Percentiles rank a stretch among this genome's conserved stretches.
These are phyloP conservation scores for Propsilocerus akamusi DNA, from an alignment of 1,140 invertebrate genomes.

Conservation along the genomic window DNA sequence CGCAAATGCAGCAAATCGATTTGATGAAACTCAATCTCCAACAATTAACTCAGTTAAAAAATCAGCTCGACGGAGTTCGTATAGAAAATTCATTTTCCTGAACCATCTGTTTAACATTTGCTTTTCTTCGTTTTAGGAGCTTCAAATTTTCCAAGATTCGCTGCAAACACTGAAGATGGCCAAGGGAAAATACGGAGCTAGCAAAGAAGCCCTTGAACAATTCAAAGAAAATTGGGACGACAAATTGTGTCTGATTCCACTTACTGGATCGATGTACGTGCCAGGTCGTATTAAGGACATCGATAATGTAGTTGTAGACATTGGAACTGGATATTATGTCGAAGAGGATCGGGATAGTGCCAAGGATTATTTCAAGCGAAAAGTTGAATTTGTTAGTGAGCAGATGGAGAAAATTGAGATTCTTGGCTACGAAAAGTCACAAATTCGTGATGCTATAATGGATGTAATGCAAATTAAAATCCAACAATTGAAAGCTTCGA, in stretches of 20 bases:
- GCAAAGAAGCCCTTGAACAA: slow-evolving; percentile 66
- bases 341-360: slow-evolving; percentile 67
- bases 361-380: slow-evolving; percentile 82
- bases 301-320: slow-evolving; percentile 73
- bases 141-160: slow-evolving; percentile 72
- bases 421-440: slow-evolving; percentile 68
- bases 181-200: slow-evolving; percentile 76
- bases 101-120: background rate
- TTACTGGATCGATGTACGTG: slow-evolving; percentile 91
- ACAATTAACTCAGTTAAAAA: slow-evolving; percentile 62
- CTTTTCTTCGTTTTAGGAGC: slow-evolving; percentile 41
- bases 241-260: slow-evolving; percentile 71
- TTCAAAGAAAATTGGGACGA: slow-evolving; percentile 51
- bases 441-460: slow-evolving; percentile 59
- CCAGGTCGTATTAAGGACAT: slow-evolving; percentile 66
- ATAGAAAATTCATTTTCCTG: slow-evolving; percentile 6
- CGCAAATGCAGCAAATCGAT: slow-evolving; percentile 52
- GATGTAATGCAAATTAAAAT: slow-evolving; percentile 50
- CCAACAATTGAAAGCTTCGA: slow-evolving; percentile 12
- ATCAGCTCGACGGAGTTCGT: slow-evolving; percentile 67
- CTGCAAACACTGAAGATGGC: slow-evolving; percentile 74
- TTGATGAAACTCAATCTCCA: slow-evolving; percentile 55
- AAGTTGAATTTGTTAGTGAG: slow-evolving; percentile 75
- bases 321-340: slow-evolving; percentile 91
- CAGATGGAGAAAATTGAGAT: slow-evolving; percentile 88